A percentile compares a stretch with the other conserved stretches of the same genome.
Conservation (phyloP, 2,888 invertebrate species). For the Coecobrya sp. region DNA sequence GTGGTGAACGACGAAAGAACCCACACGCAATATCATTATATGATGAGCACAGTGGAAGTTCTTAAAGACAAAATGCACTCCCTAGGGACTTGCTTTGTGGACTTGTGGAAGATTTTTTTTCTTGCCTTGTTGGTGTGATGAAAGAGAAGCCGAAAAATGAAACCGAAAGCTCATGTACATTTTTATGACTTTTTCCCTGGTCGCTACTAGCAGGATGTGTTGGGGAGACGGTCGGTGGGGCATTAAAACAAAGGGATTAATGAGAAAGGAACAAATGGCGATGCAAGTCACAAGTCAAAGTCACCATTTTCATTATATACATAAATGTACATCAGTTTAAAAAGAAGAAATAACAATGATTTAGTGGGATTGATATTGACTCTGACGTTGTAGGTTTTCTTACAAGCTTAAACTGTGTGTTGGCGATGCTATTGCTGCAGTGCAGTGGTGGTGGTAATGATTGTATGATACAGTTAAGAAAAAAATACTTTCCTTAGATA, state of each 20-base stretch:
- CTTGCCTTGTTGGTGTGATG: neutral
- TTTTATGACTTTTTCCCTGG: conserved; percentile 69
- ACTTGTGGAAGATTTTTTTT: conserved; percentile 57
- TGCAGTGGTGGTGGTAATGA: neutral
- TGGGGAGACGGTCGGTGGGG: conserved; percentile 32
- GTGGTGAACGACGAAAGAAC: neutral
- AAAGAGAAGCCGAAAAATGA: conserved; percentile 73
- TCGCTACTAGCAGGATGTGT: conserved; percentile 35
- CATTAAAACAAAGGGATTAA: conserved; percentile 54
- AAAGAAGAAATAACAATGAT: neutral
- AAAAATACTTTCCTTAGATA: conserved; percentile 20
- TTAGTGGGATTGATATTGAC: conserved; percentile 48
- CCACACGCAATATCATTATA: conserved; percentile 45
- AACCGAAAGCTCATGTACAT: conserved; percentile 62
- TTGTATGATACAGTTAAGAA: neutral
- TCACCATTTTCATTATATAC: neutral
- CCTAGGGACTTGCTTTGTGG: conserved; percentile 21
- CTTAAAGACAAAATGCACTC: conserved; percentile 51
- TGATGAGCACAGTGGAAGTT: neutral
- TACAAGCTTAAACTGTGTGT: neutral
- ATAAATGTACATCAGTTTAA: neutral
- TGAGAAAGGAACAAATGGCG: conserved; percentile 15
- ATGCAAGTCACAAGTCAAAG: conserved; percentile 33
- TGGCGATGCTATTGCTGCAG: neutral
- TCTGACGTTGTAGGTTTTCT: conserved; percentile 1